Evolutionary conservation across 2,113 vertebrate genomes (phyloP).

Genomic region (Pseudorectes ferrugineus): DNA sequence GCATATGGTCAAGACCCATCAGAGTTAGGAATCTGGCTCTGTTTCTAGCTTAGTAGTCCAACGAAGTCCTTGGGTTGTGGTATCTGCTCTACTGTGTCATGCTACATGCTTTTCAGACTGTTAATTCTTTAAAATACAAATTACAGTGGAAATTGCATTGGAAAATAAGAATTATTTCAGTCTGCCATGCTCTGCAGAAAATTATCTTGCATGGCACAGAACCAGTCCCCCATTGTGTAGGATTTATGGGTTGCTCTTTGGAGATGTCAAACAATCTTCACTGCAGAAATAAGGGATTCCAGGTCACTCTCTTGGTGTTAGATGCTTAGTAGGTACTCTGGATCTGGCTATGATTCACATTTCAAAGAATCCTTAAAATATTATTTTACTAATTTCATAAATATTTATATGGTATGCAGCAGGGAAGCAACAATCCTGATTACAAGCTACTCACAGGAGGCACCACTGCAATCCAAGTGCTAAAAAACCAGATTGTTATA

Average conservation of each 20-base stretch:
- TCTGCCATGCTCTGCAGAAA: neutral
- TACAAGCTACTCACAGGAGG: conserved; percentile 1
- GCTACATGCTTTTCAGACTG: neutral
- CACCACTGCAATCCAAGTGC: neutral
- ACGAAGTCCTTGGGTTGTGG: neutral
- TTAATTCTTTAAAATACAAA: neutral
- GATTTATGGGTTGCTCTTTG: neutral
- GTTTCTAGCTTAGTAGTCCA: neutral
- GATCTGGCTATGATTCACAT: neutral
- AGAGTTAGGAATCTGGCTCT: neutral
- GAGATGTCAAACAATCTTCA: neutral
- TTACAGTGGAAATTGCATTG: neutral
- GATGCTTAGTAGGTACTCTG: neutral
- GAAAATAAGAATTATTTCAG: neutral
- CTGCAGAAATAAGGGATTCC: neutral
- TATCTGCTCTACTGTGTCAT: neutral
- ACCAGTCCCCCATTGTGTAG: neutral
- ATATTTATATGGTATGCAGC: conserved; percentile 6
- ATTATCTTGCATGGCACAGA: neutral
- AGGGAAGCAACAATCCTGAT: neutral
- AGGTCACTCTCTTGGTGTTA: neutral
- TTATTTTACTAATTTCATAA: conserved; percentile 34
- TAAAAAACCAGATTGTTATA: neutral
- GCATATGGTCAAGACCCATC: neutral
- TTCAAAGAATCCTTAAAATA: neutral